Evolutionary conservation across 2,797 vertebrate genomes (phyloP), one percentile per base, ranked within the genome.

Genomic region (Lutjanus campechanus): DNA sequence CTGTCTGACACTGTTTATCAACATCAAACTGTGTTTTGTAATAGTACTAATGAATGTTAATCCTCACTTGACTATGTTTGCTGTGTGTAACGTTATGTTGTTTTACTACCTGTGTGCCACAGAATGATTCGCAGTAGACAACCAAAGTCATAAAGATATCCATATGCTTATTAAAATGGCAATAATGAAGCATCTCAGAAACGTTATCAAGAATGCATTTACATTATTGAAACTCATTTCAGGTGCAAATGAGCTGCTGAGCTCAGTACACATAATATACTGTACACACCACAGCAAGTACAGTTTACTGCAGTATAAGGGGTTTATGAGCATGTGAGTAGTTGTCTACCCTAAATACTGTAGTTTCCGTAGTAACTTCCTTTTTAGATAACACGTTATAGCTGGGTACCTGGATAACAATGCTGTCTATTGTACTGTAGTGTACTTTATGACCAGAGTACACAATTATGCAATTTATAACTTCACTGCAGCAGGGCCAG

Each of bases 381-480:
- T 15, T 13, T 51, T 25, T 11, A 53, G 47, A 46, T 56, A 20
- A 61, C 15, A 1, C 16, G 22, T 54, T 7, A 43, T 9, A 47
- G 3, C 11, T 22, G 47, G 13, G 22, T 51, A 7, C 36, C 5
- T 25, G 47, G 40, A 4, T n/a, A 65, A 74, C 53, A 5, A 51
- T 61, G 43, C 0, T 43, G 7, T 16, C n/a, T 53, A 0, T 41
- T 56, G 3, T 44, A 61, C 10, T 51, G 11, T 36, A 41, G n/a
- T n/a, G n/a, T n/a, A n/a, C n/a, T n/a, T n/a, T n/a, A 59, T 55
- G 56, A 66, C 10, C 61, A 63, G 71, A 87, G 64, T 85, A 22
- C 62, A 74, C 29, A 51, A 4, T 36, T 36, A 4, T 36, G 29
- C 29, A 36, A 36, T 36, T 44, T n/a, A 19, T 8, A 46, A 60